Base-by-base conservation (phyloP, 2,113 vertebrate genomes). In the Nerophis ophidion region DNA sequence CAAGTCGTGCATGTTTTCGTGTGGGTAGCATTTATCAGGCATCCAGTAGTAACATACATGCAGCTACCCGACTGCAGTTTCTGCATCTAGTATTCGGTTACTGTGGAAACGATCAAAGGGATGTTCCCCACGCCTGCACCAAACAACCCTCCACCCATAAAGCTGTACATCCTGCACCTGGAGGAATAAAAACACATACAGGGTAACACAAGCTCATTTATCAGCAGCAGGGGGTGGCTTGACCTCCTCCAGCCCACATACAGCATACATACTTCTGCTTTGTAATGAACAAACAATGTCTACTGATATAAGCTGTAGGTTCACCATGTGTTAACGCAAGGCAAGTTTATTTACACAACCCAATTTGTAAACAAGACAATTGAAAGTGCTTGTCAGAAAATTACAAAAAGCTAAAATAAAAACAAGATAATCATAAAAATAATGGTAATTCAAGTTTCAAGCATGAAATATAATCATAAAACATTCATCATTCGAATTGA, bases 91-190 rank as follows among this genome's bases (percentile, higher is more conserved):
- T 90, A 89, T 84, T 89, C 87, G 59, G 89, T 90, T 88, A 87
- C 90, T 79, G 86, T 92, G 90, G 90, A 91, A 89, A 92, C 89
- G 42, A 90, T 87, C 80, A 90, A 72, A 71, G 89, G 86, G 83
- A 89, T 90, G 81, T 88, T 90, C 78, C 86, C 88, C 75, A 89
- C 73, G 70, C 86, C 84, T 48, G 85, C 86, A 83, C 87, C 91
- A 80, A 91, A 89, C 83, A 90, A 52, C 72, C 86, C 88, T 84
- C 87, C 83, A 61, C 87, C 87, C 88, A 90, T 89, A 51, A 90
- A 90, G 80, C 86, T 90, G 86, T 90, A 88, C 87, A 90, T 88
- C 77, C 83, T 90, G 84, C 71, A 84, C 79, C 81, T 84, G 71
- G 17, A 75, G 57, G 72, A 66, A 71, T 64, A 60, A 17, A 66